These are phyloP conservation scores for Cossypha caffra DNA, from an alignment of 2,797 vertebrate genomes.

Conservation along the genomic window DNA sequence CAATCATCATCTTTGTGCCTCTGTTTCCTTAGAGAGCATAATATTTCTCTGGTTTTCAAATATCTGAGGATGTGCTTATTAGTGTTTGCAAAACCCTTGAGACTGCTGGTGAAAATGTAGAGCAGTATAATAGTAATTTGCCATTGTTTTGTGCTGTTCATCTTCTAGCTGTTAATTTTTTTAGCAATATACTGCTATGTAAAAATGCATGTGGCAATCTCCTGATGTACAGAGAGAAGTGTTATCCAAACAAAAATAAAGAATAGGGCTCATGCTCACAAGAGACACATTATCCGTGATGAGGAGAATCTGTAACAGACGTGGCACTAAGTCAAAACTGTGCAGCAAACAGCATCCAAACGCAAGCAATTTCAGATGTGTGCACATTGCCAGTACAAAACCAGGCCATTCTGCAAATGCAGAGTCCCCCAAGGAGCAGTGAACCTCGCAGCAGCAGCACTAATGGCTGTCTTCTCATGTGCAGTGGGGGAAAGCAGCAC, in stretches of 20 bases:
- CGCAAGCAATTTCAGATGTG: slow-evolving; percentile 45
- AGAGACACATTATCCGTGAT: slow-evolving; percentile 38
- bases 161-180: slow-evolving; percentile 16
- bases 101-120: background rate
- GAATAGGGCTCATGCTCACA: background rate
- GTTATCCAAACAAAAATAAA: slow-evolving; percentile 65
- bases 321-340: slow-evolving; percentile 50
- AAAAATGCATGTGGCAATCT: slow-evolving; percentile 18
- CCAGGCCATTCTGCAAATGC: slow-evolving; percentile 43
- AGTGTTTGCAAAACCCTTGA: background rate
- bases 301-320: slow-evolving; percentile 61
- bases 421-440: slow-evolving; percentile 50
- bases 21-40: background rate
- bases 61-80: background rate
- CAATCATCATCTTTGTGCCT: background rate
- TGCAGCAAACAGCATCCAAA: slow-evolving; percentile 45
- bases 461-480: slow-evolving; percentile 67
- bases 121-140: background rate
- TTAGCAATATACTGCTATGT: background rate
- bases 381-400: slow-evolving; percentile 46
- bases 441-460: slow-evolving; percentile 52
- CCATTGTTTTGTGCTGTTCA: background rate
- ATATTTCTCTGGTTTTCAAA: background rate
- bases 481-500: slow-evolving; percentile 28
- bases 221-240: background rate